These are phyloP conservation scores for Vandiemenella viatica DNA, from an alignment of 2,888 invertebrate species.

Conservation along the genomic window DNA sequence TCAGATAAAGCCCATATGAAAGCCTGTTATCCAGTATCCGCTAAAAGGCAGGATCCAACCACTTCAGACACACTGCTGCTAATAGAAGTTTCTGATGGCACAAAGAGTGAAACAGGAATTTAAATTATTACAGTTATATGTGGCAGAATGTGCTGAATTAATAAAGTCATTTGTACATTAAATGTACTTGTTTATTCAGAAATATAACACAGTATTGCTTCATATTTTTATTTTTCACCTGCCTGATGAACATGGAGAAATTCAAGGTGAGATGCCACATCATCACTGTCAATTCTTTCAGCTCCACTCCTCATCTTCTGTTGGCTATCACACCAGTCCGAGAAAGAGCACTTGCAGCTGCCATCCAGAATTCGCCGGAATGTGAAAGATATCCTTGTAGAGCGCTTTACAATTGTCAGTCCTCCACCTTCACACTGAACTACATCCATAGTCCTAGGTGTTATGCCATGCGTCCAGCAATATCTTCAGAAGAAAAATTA, in stretches of 20 bases:
- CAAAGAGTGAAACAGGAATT: too few species aligned
- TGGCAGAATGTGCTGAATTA: too few species aligned
- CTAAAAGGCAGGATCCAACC: too few species aligned
- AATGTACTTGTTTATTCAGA: too few species aligned
- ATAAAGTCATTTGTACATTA: too few species aligned
- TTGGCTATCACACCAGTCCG: slow-evolving; percentile 50
- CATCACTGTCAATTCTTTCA: slow-evolving; percentile 27
- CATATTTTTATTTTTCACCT: too few species aligned
- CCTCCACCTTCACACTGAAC: slow-evolving; percentile 37
- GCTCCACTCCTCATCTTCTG: slow-evolving; percentile 15
- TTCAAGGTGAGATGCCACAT: slow-evolving; percentile 49
- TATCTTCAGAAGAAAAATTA: slow-evolving; percentile 35
- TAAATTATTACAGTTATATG: too few species aligned
- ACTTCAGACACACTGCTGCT: too few species aligned
- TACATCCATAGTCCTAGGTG: slow-evolving; percentile 65
- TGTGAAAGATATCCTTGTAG: slow-evolving; percentile 66
- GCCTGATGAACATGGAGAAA: slow-evolving; percentile 61
- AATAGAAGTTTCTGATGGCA: too few species aligned
- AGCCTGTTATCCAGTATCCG: too few species aligned
- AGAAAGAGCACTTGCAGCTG: slow-evolving; percentile 48
- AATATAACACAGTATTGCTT: too few species aligned
- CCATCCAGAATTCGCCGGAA: slow-evolving; percentile 49
- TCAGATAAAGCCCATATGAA: too few species aligned
- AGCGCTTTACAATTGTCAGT: slow-evolving; percentile 37
- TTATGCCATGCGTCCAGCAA: slow-evolving; percentile 79